Evolutionary conservation across 2,888 invertebrate species (phyloP).

Genomic region (Hypena proboscidalis): DNA sequence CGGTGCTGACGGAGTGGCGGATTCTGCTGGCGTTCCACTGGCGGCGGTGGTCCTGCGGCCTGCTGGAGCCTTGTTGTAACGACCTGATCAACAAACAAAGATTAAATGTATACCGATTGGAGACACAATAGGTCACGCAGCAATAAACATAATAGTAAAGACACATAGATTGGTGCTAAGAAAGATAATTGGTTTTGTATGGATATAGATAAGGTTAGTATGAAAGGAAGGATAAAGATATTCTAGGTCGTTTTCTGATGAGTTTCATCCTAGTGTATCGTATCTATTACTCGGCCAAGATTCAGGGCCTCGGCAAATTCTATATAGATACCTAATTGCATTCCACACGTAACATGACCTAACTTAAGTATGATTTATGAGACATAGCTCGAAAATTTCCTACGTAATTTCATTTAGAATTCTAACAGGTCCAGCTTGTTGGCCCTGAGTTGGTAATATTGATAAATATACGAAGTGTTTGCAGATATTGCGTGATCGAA

Average conservation of each 20-base stretch:
- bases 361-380: slow-evolving; percentile 7
- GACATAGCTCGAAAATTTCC: slow-evolving; percentile 18
- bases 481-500: slow-evolving; percentile 26
- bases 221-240: too few relatives aligned
- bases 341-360: slow-evolving; percentile 10
- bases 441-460: slow-evolving; percentile 34
- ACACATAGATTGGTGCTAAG: too few relatives aligned
- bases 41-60: slow-evolving; percentile 60
- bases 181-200: too few relatives aligned
- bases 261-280: too few relatives aligned
- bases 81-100: slow-evolving; percentile 61
- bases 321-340: too few relatives aligned
- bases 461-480: slow-evolving; percentile 16
- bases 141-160: too few relatives aligned
- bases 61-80: slow-evolving; percentile 73
- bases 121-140: not conserved
- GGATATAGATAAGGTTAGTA: too few relatives aligned
- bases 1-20: slow-evolving; percentile 49
- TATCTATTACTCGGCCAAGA: too few relatives aligned
- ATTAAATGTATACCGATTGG: slow-evolving; percentile 51
- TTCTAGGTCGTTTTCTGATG: too few relatives aligned
- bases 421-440: slow-evolving; percentile 27
- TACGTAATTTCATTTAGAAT: slow-evolving; percentile 30
- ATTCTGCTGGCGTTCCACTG: slow-evolving; percentile 31
- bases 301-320: too few relatives aligned